Evolutionary conservation across 2,888 invertebrate species (phyloP).

Genomic region (Oligia fasciuncula): DNA sequence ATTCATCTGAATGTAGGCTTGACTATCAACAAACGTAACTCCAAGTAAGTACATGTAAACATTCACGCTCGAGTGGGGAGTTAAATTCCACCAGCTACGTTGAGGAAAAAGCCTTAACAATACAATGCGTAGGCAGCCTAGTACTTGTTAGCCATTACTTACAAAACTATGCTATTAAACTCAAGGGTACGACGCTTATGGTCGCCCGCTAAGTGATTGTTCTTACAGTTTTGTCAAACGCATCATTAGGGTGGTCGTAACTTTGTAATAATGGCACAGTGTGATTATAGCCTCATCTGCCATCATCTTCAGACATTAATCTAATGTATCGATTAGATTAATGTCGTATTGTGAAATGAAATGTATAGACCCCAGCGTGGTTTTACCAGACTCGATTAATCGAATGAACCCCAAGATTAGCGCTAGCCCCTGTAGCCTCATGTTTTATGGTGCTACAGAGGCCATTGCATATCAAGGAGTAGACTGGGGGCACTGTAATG

Average conservation of each 20-base stretch:
- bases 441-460: too few relatives aligned
- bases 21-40: constrained; percentile 11
- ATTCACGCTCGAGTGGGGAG: constrained; percentile 39
- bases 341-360: too few relatives aligned
- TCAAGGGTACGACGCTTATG: constrained; percentile 45
- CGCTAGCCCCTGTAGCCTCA: too few relatives aligned
- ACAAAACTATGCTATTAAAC: constrained; percentile 50
- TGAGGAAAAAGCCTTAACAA: constrained; percentile 52
- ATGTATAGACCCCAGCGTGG: too few relatives aligned
- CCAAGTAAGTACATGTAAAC: constrained; percentile 23
- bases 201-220: constrained; percentile 40
- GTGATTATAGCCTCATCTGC: too few relatives aligned
- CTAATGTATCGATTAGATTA: not conserved
- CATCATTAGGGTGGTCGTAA: constrained; percentile 13
- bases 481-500: too few relatives aligned
- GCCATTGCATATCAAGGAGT: too few relatives aligned
- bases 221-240: constrained; percentile 24
- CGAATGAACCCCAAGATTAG: too few relatives aligned
- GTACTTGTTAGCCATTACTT: constrained; percentile 38
- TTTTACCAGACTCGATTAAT: too few relatives aligned
- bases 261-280: not conserved
- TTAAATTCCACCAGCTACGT: constrained; percentile 38
- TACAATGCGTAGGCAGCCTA: constrained; percentile 35
- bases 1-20: not conserved
- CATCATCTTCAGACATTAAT: not conserved